A percentile compares a stretch with the other conserved stretches of the same genome.
Evolutionary conservation across 2,888 invertebrate genomes (phyloP).

Genomic region (Napeogenes sylphis): DNA sequence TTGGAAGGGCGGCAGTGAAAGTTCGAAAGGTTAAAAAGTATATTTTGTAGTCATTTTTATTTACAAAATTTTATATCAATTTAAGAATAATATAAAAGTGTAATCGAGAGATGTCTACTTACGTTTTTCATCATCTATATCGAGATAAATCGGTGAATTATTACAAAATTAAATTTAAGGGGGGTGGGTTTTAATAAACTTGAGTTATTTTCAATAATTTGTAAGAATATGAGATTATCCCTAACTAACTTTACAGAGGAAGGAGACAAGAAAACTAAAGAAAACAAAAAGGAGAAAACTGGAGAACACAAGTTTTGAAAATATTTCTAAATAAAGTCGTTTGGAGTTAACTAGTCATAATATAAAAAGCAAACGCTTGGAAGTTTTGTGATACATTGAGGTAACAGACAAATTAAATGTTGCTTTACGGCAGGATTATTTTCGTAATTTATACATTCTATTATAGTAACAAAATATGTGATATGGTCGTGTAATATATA

Average conservation of each 20-base stretch:
- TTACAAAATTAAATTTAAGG: neutral
- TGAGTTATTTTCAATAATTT: neutral
- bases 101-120: too few species aligned
- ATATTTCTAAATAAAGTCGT: neutral
- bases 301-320: conserved; percentile 26
- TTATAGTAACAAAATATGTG: too few species aligned
- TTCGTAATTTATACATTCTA: too few species aligned
- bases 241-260: conserved; percentile 23
- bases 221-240: neutral
- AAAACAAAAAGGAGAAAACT: conserved; percentile 20
- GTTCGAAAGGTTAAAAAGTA: too few species aligned
- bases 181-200: neutral
- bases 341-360: neutral
- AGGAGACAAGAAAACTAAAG: conserved; percentile 22
- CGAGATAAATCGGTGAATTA: too few species aligned
- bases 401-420: too few species aligned
- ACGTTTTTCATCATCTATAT: too few species aligned
- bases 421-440: too few species aligned
- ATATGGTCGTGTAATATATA: too few species aligned
- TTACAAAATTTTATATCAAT: neutral
- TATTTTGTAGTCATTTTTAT: neutral
- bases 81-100: too few species aligned
- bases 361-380: neutral
- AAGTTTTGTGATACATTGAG: neutral
- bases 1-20: too few species aligned